Evolutionary conservation across 2,888 invertebrate genomes (phyloP), one percentile per base, ranked within the genome.

Genomic region (Listrodromus nycthemerus): DNA sequence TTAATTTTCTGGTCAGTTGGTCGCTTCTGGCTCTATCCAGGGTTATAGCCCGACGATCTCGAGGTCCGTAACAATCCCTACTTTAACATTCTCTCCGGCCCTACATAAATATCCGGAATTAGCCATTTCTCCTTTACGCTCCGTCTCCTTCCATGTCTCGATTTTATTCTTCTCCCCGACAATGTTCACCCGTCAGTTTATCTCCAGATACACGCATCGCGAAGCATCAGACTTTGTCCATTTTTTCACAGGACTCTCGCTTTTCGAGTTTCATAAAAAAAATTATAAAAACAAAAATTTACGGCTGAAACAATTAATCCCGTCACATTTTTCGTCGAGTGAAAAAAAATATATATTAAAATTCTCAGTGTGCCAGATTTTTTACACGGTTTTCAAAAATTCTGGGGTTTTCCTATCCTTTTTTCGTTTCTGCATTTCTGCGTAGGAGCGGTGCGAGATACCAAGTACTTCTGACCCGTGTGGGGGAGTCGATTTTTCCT

Each of bases 1-100:
- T 93, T 93, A 93, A 93, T 93, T 93, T 93, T 93, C 93, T 93
- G 93, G 93, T 93, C 93, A 93, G 93, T 93, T 93, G 93, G 93
- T 93, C 93, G 93, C 93, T 93, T 93, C 93, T 93, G 93, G 91
- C 91, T 91, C 91, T 75, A 81, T 91, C 91, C 90, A 89, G 92
- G 93, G 93, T 92, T 93, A 92, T 91, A 92, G 91, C 85, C 82
- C 88, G 89, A 89, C 91, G 91, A 92, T 93, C 92, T 93, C 91
- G 92, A 92, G 91, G 90, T 87, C 88, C 91, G 92, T 93, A 92
- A 93, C 92, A 92, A 89, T 91, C 91, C 91, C 91, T 91, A 91
- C 92, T 92, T 93, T 91, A 91, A 86, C 91, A 77, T 73, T 80
- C 55, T 45, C 63, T 33, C 50, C 30, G 50, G 13, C 92, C 92